phyloP scores from a whole-genome alignment of 2,888 invertebrate species.

The Sinohyriopsis cumingii region DNA sequence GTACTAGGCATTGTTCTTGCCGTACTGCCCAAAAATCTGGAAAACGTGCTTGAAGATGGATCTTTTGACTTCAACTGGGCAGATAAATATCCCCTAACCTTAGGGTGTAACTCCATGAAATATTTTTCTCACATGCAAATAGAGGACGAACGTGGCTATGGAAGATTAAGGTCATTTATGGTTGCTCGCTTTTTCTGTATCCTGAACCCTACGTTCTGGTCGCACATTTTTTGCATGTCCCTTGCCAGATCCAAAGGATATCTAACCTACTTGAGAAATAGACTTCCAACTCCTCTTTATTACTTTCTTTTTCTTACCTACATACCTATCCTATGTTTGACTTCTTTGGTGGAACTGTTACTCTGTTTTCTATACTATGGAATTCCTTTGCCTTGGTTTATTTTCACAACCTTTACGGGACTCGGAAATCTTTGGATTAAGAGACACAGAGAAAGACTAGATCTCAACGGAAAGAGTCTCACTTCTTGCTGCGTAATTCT shows the following conservation, averaged over 20 bases:
- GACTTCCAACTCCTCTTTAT: no score
- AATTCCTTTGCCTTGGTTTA: slow-evolving; percentile 10
- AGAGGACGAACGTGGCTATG: slow-evolving; percentile 15
- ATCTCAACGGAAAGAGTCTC: not conserved
- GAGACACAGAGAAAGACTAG: not conserved
- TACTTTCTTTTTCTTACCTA: not conserved
- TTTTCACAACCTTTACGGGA: not conserved
- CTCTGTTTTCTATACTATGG: slow-evolving; percentile 14
- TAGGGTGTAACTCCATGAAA: slow-evolving; percentile 13
- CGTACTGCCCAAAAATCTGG: slow-evolving; percentile 12
- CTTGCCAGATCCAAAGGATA: slow-evolving; percentile 1
- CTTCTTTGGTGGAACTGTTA: slow-evolving; percentile 10
- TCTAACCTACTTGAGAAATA: not conserved
- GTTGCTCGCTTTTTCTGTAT: slow-evolving; percentile 12
- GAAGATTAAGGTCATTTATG: not conserved
- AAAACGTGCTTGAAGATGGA: slow-evolving; percentile 10
- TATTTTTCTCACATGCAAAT: slow-evolving; percentile 8
- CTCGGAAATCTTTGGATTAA: not conserved
- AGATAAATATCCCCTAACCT: slow-evolving; percentile 10
- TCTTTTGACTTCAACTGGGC: not conserved
- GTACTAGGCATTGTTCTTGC: slow-evolving; percentile 15
- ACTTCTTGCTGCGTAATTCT: not conserved
- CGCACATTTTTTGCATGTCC: not conserved
- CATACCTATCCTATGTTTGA: slow-evolving; percentile 9
- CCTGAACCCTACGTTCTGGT: slow-evolving; percentile 18